Conservation (phyloP, 92 coral and sea anemone genomes). For the Paragorgia papillata region DNA sequence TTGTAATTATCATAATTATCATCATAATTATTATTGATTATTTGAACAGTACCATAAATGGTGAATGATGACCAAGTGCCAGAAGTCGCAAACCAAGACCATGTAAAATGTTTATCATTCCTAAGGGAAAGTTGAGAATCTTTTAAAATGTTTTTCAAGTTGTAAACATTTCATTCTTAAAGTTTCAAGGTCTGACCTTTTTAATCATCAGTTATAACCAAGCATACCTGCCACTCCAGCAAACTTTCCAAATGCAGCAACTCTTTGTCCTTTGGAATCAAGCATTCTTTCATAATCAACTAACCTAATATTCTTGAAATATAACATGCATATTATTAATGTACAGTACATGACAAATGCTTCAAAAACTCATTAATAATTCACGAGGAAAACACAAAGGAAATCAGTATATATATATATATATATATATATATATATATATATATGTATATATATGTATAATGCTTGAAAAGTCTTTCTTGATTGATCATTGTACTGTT, state of each 20-base stretch:
- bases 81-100: constrained; percentile 94
- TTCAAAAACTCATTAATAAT: constrained; percentile 23
- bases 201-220: too few species aligned
- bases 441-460: too few species aligned
- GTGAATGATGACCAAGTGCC: constrained; percentile 96
- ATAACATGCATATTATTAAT: background rate
- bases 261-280: constrained; percentile 87
- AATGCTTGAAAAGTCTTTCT: too few species aligned
- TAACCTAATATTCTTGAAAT: constrained; percentile 75
- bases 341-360: background rate
- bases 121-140: too few species aligned
- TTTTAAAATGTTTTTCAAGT: too few species aligned
- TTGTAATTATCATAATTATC: too few species aligned
- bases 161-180: too few species aligned
- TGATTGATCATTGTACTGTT: too few species aligned
- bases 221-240: constrained; percentile 96
- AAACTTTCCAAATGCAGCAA: constrained; percentile 97
- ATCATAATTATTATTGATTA: too few species aligned
- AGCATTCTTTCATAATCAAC: constrained; percentile 98
- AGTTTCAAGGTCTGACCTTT: too few species aligned
- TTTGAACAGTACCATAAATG: constrained; percentile 86
- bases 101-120: constrained; percentile 94
- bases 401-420: too few species aligned
- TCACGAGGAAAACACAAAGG: too few species aligned
- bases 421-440: background rate